Evolutionary conservation across 2,888 invertebrate species (phyloP), one percentile per base, ranked within the genome.

Genomic region (Tiliacea aurago): DNA sequence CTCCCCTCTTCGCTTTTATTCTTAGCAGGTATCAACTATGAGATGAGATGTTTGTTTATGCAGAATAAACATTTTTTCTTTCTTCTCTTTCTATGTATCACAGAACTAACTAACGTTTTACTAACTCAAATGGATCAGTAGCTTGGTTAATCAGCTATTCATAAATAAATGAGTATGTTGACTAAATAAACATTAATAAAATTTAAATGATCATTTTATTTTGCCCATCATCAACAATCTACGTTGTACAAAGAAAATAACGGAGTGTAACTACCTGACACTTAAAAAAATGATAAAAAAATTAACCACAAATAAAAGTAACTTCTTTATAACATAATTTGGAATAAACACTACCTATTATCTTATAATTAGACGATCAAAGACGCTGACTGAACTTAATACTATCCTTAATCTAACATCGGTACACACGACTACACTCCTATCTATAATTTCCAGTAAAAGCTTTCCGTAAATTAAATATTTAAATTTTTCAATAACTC

Each of bases 171-270:
- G 74, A 86, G 71, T 81, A 87, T 90, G 93, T 94, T 93, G 93
- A 94, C 91, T 93, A 93, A 94, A 94, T 94, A 93, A 94, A 94
- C 90, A 89, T 89, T 86, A 88, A 85, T 80, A 88, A 86, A 90
- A 90, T 89, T 89, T 84, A 83, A 75, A 78, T 74, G 65, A 84
- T 87, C 59, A 83, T 88, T 90, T 89, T 90, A 89, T 90, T 90
- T 88, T 83, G 45, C 72, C 80, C 83, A 81, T 79, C 77, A 79
- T 81, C 80, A 87, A 89, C 84, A 86, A 81, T 78, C 81, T 87
- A 86, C 76, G 63, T 70, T 73, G 65, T 65, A 76, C 72, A 77
- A 83, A 73, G 74, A 72, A 81, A 80, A 75, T 67, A 84, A 81
- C 63, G n/a, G 45, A 61, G 70, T 70, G 51, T 69, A 59, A 67